These are phyloP conservation scores for Leptodactylus fallax DNA, from an alignment of 2,797 vertebrate species.

Conservation along the genomic window DNA sequence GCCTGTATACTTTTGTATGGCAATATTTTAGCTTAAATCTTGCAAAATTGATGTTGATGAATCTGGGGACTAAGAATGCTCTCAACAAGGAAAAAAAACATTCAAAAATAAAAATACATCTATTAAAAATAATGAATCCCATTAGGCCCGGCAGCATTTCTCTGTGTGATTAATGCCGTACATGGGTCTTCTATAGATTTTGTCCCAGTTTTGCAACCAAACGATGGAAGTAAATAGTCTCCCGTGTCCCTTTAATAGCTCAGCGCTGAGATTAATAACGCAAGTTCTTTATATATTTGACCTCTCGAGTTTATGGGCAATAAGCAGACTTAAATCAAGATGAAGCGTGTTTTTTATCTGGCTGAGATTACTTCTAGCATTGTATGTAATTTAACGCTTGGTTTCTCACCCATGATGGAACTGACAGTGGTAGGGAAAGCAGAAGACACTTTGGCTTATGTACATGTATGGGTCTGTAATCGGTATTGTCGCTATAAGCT, in stretches of 20 bases:
- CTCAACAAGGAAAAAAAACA: background rate
- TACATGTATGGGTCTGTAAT: background rate
- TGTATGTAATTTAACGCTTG: constrained; percentile 41
- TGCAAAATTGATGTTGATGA: background rate
- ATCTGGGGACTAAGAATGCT: background rate
- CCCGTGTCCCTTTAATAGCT: constrained; percentile 47
- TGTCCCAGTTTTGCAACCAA: constrained; percentile 27
- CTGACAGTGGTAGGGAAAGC: constrained; percentile 2
- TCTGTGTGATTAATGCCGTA: constrained; percentile 38
- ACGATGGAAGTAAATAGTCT: constrained; percentile 39
- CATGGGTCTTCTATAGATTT: constrained; percentile 39
- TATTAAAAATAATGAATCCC: constrained; percentile 52
- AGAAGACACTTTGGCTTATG: background rate
- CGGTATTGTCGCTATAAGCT: no score
- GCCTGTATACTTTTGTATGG: background rate
- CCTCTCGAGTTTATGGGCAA: constrained; percentile 40
- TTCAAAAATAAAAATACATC: constrained; percentile 30
- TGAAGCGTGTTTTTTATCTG: constrained; percentile 38
- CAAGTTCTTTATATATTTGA: constrained; percentile 45
- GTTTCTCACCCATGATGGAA: background rate
- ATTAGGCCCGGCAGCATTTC: constrained; percentile 36
- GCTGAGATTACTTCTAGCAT: constrained; percentile 35
- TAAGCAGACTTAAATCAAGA: constrained; percentile 43
- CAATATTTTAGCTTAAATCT: background rate
- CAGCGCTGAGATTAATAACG: constrained; percentile 36